These are phyloP conservation scores for Drosophila robusta DNA, from an alignment of 2,888 invertebrate genomes.

Conservation along the genomic window DNA sequence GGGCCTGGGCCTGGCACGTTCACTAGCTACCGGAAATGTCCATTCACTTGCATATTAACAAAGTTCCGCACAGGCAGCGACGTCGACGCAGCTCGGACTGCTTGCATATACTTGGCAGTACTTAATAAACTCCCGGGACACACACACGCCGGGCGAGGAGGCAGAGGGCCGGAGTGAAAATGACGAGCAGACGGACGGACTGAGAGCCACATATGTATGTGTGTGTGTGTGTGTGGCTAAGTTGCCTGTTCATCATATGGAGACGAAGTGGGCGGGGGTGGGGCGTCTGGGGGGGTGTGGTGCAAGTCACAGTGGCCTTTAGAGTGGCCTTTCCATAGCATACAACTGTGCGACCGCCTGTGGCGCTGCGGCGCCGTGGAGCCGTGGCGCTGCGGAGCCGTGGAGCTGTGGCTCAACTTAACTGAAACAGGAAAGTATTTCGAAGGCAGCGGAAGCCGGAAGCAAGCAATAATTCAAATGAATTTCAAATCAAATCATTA, in stretches of 20 bases:
- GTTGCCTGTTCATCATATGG: slow-evolving; percentile 66
- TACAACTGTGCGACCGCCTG: slow-evolving; percentile 72
- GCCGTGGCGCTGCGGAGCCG: slow-evolving; percentile 37
- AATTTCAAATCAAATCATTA: slow-evolving; percentile 84
- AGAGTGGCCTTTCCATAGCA: slow-evolving; percentile 64
- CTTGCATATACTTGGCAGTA: slow-evolving; percentile 74
- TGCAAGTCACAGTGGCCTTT: slow-evolving; percentile 56
- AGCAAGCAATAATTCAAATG: slow-evolving; percentile 84
- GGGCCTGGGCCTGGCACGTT: slow-evolving; percentile 60
- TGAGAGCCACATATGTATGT: slow-evolving; percentile 7
- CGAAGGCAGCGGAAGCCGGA: slow-evolving; percentile 83
- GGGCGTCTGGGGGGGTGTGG: not conserved
- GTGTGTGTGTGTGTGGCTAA: slow-evolving; percentile 33
- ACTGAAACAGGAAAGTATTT: slow-evolving; percentile 79
- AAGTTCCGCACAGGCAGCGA: slow-evolving; percentile 71
- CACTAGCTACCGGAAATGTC: slow-evolving; percentile 80
- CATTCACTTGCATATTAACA: slow-evolving; percentile 81
- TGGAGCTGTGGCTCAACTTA: slow-evolving; percentile 47
- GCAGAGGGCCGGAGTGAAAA: slow-evolving; percentile 14
- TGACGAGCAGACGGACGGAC: slow-evolving; percentile 35
- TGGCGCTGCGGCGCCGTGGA: slow-evolving; percentile 46
- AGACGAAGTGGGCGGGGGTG: slow-evolving; percentile 1
- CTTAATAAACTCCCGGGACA: slow-evolving; percentile 74
- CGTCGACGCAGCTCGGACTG: slow-evolving; percentile 38
- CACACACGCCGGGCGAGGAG: slow-evolving; percentile 19